Percentiles rank a stretch among this genome's conserved stretches.
These are phyloP conservation scores for Cephalopterus ornatus DNA, from an alignment of 2,113 vertebrate species.

Conservation along the genomic window DNA sequence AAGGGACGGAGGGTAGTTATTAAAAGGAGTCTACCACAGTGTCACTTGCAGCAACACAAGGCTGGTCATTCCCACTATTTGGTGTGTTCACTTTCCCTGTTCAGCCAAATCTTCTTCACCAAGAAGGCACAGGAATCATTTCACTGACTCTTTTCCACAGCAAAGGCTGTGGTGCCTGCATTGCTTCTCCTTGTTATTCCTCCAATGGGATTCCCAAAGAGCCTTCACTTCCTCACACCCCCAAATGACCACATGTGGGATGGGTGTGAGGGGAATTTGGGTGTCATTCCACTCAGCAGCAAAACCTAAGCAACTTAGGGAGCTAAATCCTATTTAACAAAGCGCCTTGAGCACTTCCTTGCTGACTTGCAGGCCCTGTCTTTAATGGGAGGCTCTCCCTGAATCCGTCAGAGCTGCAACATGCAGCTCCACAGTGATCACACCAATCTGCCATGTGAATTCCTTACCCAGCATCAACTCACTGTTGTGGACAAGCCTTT, in stretches of 20 bases:
- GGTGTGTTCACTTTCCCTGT: background rate
- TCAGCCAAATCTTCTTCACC: background rate
- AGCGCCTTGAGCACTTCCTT: background rate
- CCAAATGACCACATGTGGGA: rapidly evolving
- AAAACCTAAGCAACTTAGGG: background rate
- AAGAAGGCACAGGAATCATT: background rate
- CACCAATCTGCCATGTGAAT: background rate
- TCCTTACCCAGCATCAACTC: rapidly evolving
- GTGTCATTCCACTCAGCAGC: background rate
- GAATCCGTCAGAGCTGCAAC: background rate
- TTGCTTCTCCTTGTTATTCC: rapidly evolving
- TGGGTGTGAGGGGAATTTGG: background rate
- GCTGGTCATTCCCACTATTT: background rate
- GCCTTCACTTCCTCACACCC: background rate
- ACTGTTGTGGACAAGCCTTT: background rate
- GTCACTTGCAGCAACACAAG: background rate
- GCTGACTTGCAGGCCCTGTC: background rate
- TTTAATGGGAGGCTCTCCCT: background rate
- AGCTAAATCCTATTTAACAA: background rate
- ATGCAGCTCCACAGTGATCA: rapidly evolving
- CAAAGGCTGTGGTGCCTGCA: background rate
- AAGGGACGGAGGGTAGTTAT: background rate
- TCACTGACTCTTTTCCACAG: background rate
- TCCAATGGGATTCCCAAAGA: background rate
- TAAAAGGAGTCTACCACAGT: background rate